A percentile compares a stretch with the other conserved stretches of the same genome.
These are phyloP conservation scores for Microctenopoma steveboyesi DNA, from an alignment of 2,797 vertebrate genomes.

Conservation along the genomic window DNA sequence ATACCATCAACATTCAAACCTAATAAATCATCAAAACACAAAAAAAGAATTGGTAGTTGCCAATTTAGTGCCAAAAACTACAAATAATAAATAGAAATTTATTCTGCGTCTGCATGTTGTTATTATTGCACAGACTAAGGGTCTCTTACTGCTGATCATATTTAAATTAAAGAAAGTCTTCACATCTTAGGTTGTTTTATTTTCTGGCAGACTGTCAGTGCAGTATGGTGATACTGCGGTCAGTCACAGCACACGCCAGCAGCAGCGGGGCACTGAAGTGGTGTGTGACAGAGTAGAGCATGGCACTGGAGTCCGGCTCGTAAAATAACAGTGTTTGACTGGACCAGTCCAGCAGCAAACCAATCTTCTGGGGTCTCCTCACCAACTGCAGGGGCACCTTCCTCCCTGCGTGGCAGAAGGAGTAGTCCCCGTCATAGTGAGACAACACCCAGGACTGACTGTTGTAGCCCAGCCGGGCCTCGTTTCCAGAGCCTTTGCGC, in stretches of 20 bases:
- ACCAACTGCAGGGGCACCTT: conserved; percentile 80
- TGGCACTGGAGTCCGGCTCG: conserved; percentile 80
- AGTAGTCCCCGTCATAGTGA: conserved; percentile 88
- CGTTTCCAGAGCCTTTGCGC: conserved; percentile 87
- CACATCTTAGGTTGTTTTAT: neutral
- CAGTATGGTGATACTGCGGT: conserved; percentile 86
- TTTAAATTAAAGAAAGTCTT: conserved; percentile 22
- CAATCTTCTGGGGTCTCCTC: conserved; percentile 82
- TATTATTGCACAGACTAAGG: conserved; percentile 12
- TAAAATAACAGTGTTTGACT: conserved; percentile 90
- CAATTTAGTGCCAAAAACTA: neutral
- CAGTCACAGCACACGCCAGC: conserved; percentile 88
- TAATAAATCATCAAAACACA: conserved; percentile 22
- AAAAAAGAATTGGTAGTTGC: conserved; percentile 1
- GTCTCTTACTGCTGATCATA: conserved; percentile 22
- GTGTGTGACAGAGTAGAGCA: conserved; percentile 82
- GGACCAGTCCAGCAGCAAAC: conserved; percentile 89
- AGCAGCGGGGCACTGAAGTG: conserved; percentile 84
- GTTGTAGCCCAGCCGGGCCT: conserved; percentile 89
- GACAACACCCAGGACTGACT: conserved; percentile 91
- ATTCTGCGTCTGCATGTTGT: neutral
- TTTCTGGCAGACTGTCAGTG: conserved; percentile 52
- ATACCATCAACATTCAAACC: conserved; percentile 33
- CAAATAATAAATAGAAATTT: conserved; percentile 31
- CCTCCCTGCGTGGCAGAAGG: conserved; percentile 86